phyloP scores from a whole-genome alignment of 37 sponge, comb jelly and placozoan genomes.

The Lycopodina hypogea region DNA sequence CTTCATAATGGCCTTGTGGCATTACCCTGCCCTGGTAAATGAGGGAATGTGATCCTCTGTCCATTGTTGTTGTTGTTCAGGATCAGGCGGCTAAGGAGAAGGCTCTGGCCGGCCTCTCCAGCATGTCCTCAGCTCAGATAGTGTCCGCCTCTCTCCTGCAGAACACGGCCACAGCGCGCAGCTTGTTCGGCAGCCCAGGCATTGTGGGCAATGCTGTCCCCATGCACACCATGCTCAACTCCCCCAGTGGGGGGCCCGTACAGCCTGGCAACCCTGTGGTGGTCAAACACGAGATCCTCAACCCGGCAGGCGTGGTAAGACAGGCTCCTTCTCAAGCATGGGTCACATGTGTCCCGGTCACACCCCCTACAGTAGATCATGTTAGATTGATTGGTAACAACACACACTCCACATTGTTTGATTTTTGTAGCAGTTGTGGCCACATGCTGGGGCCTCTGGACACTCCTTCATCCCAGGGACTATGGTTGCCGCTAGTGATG shows the following conservation, averaged over 20 bases:
- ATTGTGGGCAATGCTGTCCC: slow-evolving; percentile 66
- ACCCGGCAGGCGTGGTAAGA: slow-evolving; percentile 51
- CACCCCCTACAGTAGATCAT: too few species aligned
- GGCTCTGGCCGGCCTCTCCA: slow-evolving; percentile 70
- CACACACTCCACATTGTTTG: too few species aligned
- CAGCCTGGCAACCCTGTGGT: slow-evolving; percentile 21
- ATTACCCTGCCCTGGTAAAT: too few species aligned
- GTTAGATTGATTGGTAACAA: too few species aligned
- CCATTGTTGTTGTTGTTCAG: slow-evolving; percentile 78
- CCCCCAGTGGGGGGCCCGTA: slow-evolving; percentile 6
- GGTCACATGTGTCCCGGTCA: too few species aligned
- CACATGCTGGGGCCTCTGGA: neutral
- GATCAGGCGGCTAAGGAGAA: slow-evolving; percentile 71
- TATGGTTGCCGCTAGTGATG: neutral
- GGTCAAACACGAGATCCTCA: slow-evolving; percentile 51
- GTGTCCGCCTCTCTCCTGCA: slow-evolving; percentile 66
- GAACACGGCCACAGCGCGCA: slow-evolving; percentile 25
- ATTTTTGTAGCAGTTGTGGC: slow-evolving; percentile 6
- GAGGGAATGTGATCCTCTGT: too few species aligned
- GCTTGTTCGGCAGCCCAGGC: slow-evolving; percentile 76
- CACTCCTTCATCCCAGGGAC: neutral
- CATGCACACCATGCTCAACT: slow-evolving; percentile 68
- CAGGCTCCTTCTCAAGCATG: neutral
- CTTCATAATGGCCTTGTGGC: too few species aligned
- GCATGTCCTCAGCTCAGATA: slow-evolving; percentile 82